A percentile compares a stretch with the other conserved stretches of the same genome.
These are phyloP conservation scores for Pogonophryne albipinna DNA, from an alignment of 2,797 vertebrate genomes.

Conservation along the genomic window DNA sequence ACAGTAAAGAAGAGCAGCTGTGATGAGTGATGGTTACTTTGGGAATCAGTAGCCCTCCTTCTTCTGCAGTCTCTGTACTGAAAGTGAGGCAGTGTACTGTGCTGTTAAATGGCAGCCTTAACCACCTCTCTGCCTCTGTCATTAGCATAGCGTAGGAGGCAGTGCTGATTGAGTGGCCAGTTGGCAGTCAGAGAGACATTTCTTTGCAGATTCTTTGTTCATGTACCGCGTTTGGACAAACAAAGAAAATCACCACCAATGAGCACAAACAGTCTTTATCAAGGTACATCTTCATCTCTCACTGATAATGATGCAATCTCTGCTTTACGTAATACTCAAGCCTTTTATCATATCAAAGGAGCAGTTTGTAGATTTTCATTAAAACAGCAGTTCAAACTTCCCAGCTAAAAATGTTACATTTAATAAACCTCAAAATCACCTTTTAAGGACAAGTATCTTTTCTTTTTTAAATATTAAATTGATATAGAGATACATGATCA, in stretches of 20 bases:
- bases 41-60: constrained; percentile 31
- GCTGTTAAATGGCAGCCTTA: constrained; percentile 68
- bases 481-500: background rate
- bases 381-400: background rate
- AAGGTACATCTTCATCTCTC: constrained; percentile 1
- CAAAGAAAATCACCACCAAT: constrained; percentile 10
- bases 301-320: constrained; percentile 3
- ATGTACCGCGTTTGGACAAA: constrained; percentile 41
- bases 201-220: constrained; percentile 67
- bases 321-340: constrained; percentile 9
- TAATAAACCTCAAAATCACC: no score
- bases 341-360: constrained; percentile 7
- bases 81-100: constrained; percentile 48
- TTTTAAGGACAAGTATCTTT: background rate
- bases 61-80: constrained; percentile 45
- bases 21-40: constrained; percentile 24
- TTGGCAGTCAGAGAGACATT: constrained; percentile 67
- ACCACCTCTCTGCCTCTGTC: constrained; percentile 73
- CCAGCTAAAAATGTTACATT: background rate
- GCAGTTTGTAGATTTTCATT: constrained; percentile 1
- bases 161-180: constrained; percentile 78
- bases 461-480: background rate
- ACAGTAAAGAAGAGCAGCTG: background rate
- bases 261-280: constrained; percentile 1
- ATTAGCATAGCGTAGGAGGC: constrained; percentile 82